Base-by-base conservation (phyloP, 2,797 vertebrate genomes). In the Enoplosus armatus region DNA sequence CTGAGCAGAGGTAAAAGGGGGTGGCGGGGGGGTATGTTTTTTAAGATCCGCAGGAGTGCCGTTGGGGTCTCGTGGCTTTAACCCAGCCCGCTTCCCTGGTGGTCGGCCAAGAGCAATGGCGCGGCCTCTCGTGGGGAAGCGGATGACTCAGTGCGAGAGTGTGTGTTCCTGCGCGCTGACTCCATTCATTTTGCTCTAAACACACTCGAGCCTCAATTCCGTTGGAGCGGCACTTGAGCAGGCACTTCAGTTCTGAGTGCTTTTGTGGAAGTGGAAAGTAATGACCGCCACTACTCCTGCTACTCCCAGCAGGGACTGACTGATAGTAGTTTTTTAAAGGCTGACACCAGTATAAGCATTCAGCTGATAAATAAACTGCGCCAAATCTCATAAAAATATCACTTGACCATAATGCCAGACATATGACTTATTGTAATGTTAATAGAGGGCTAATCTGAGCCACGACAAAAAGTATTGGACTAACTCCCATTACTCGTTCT, bases 71-170 rank as follows among this genome's bases (percentile, higher is more conserved):
- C 35, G 33, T 64, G 63, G 80, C 61, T 73, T 69, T 56, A 80
- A 84, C 85, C 70, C 10, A 64, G 79, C 60, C 79, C 12, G 83
- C 81, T 79, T 80, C 84, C 62, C 83, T 79, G 91, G 91, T 90
- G 90, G 91, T 91, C 89, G 72, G 82, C 87, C 84, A 80, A 81
- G 62, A 89, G 84, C 72, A 62, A 83, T 72, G 86, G 69, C 72
- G 48, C 16, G n/a, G 80, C 53, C 86, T 77, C 85, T 60, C 48
- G n/a, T n/a, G 3, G 70, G 75, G 75, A 81, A 67, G 84, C 85
- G 80, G 82, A 85, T 90, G 83, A 91, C 87, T 92, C 85, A 82
- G 60, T 80, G 4, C 31, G 31, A 45, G 56, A 66, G 80, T 72
- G 79, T 72, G 79, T 63, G 84, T 86, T 71, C 82, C 62, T 75